Base-by-base conservation (phyloP, 1,140 invertebrate genomes). In the Ceratoteleas bidentatus region DNA sequence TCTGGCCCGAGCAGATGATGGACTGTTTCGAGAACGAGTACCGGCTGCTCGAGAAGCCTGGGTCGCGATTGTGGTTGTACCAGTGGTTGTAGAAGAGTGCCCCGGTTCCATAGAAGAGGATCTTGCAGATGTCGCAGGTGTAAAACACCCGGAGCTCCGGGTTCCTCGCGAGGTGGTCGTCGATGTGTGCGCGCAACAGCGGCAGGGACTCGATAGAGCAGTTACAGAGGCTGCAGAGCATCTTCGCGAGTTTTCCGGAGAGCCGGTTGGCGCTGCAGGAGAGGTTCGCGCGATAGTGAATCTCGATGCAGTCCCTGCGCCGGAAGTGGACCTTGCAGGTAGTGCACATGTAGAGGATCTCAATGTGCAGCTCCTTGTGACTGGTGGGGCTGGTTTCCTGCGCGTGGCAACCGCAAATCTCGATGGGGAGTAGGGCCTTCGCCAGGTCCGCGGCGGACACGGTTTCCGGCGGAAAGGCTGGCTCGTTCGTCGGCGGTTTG, bases 61-160 rank as follows among this genome's bases (percentile, higher is more conserved):
- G 32, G 45, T 90, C 68, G 16, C 86, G 89, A 2, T 49, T 64
- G 54, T 92, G 91, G 16, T 84, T 85, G 2, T 74, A 84, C 86
- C 90, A 91, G 52, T 92, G 91, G 0, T 49, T 75, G n/a, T 85
- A 86, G 61, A 92, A 91, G 0, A 89, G 34, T 0, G 62, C 53
- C 3, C 90, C 89, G 24, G 84, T 73, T 5, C 88, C 87, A 47
- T 85, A 84, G 15, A 91, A 92, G 0, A 89, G 64, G 1, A 92
- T 84, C 34, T 88, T 87, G 34, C 91, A 92, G 15, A 90, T 88
- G 10, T 90, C 87, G 36, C 91, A 92, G 3, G 85, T 69, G 14
- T 89, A 88, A 0, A 77, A 84, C 2, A 86, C 68, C 0, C 60
- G 85, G 0, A 36, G 68, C 5, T 84, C 70, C 14, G 56, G 9